Evolutionary conservation across 2,797 vertebrate species (phyloP), one percentile per base, ranked within the genome.

Genomic region (Pipistrellus pygmaeus): DNA sequence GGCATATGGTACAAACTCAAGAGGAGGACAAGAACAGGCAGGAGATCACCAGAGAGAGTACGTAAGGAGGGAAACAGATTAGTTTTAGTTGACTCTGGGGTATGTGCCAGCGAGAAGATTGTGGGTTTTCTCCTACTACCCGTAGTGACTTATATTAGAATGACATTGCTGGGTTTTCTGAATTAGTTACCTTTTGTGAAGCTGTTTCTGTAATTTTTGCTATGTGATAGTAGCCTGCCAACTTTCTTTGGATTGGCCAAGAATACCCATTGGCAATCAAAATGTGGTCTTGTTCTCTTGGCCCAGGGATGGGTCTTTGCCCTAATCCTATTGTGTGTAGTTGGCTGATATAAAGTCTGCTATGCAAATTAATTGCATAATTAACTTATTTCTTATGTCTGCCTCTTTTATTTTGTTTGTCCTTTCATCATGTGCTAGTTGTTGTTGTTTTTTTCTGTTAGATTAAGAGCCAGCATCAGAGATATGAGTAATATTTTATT

Each of bases 391-490:
- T 91, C 38, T 69, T 66, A 81, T 81, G 35, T 86, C 57, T 94
- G 81, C 6, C 38, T 95, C 21, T 89, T 38, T 93, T 81, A 75
- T 69, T 80, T 92, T 81, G 41, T 77, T 85, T 86, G 60, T 91
- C 32, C 44, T 95, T 95, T 88, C 6, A 86, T 93, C 66, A 86
- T 69, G 12, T 69, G 17, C 53, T 85, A 13, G n/a, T 18, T 68
- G 8, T 44, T 18, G 46, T 12, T 55, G 77, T 48, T 85, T 88
- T 66, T 44, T 77, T 86, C 73, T 95, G 4, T 90, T 91, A 93
- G 48, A 77, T 89, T 95, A 93, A 95, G 60, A 95, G 77, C 23
- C 75, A 93, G 93, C 93, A 46, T 68, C 53, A 90, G 71, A 93
- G 18, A 48, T 78, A 64, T 41, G 25, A 80, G 11, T 72, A 75